phyloP scores from a whole-genome alignment of 2,888 invertebrate genomes.

The Drosophila lacicola region DNA sequence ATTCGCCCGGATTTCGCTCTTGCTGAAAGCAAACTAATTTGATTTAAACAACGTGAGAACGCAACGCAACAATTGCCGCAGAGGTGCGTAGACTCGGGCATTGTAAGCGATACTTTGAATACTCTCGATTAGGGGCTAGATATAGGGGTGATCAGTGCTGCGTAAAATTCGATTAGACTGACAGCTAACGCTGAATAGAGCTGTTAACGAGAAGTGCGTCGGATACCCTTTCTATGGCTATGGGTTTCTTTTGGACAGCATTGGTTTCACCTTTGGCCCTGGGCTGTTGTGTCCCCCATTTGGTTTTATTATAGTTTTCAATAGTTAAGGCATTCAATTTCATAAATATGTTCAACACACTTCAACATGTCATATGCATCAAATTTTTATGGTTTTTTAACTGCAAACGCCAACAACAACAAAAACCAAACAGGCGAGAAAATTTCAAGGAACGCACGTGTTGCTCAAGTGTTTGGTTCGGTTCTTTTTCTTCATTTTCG shows the following conservation, averaged over 20 bases:
- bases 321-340: slow-evolving; percentile 56
- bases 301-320: slow-evolving; percentile 10
- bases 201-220: slow-evolving; percentile 5
- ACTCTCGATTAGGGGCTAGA: background rate
- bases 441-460: slow-evolving; percentile 74
- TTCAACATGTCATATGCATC: slow-evolving; percentile 65
- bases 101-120: slow-evolving; percentile 41
- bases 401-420: slow-evolving; percentile 58
- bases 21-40: slow-evolving; percentile 56
- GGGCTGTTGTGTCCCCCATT: background rate
- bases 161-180: slow-evolving; percentile 53
- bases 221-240: background rate
- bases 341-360: slow-evolving; percentile 52
- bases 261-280: background rate
- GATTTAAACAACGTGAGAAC: slow-evolving; percentile 58
- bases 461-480: slow-evolving; percentile 68
- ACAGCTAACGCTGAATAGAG: slow-evolving; percentile 44
- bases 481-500: slow-evolving; percentile 26
- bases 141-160: slow-evolving; percentile 50
- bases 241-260: background rate
- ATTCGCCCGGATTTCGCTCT: slow-evolving; percentile 15
- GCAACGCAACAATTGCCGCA: slow-evolving; percentile 40
- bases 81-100: slow-evolving; percentile 44
- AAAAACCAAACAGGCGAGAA: slow-evolving; percentile 35
- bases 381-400: slow-evolving; percentile 62